Conservation (phyloP, 2,888 invertebrate genomes). For the Falcaria lacertinaria region DNA sequence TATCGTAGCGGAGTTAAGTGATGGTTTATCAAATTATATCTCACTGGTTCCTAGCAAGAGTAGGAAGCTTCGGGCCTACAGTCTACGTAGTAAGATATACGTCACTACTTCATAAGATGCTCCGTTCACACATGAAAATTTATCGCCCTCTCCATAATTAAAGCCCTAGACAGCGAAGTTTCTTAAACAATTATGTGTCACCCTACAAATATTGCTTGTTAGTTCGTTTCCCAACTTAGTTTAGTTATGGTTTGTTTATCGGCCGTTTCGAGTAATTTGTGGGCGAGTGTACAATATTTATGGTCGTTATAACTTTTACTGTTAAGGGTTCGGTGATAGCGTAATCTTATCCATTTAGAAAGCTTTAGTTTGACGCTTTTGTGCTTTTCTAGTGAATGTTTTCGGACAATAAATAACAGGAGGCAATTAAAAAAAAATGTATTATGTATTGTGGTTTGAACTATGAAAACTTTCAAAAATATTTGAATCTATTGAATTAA, state of each 20-base stretch:
- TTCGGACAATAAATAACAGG: too few relatives aligned
- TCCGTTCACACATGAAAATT: slow-evolving; percentile 47
- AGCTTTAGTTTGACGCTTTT: too few relatives aligned
- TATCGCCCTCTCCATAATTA: slow-evolving; percentile 54
- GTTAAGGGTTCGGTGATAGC: too few relatives aligned
- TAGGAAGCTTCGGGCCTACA: slow-evolving; percentile 24
- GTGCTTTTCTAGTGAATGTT: too few relatives aligned
- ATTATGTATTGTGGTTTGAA: too few relatives aligned
- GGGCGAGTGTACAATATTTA: neutral
- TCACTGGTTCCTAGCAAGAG: slow-evolving; percentile 20
- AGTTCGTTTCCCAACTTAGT: slow-evolving; percentile 22
- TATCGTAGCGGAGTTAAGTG: slow-evolving; percentile 20
- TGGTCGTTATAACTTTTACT: too few relatives aligned
- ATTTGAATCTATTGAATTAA: too few relatives aligned
- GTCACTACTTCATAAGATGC: slow-evolving; percentile 6
- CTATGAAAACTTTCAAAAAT: too few relatives aligned
- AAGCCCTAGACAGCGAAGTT: slow-evolving; percentile 41
- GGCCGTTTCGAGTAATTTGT: slow-evolving; percentile 18
- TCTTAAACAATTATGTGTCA: slow-evolving; percentile 46
- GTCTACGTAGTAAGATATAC: slow-evolving; percentile 29
- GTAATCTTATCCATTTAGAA: too few relatives aligned
- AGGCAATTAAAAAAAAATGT: too few relatives aligned
- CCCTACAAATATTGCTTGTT: slow-evolving; percentile 35
- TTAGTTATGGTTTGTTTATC: slow-evolving; percentile 26
- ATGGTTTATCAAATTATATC: slow-evolving; percentile 50